Evolutionary conservation across 37 sponge, comb jelly and placozoan species (phyloP), one percentile per base, ranked within the genome.

Genomic region (Hexactinellida sp.): DNA sequence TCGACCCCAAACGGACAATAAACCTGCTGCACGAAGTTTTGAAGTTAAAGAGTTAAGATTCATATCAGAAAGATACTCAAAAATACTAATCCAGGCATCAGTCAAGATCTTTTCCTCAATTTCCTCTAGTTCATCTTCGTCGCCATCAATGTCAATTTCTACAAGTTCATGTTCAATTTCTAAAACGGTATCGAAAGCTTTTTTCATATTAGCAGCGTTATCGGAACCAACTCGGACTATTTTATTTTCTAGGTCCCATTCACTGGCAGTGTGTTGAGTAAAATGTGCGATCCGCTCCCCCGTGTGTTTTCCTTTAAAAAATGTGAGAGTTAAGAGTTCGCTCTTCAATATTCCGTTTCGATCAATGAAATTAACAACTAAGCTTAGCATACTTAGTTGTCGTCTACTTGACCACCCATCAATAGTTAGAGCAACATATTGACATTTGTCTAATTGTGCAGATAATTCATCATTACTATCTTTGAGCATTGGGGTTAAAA

Each of bases 1-100:
- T 47, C 52, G 9, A 63, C 76, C 76, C 76, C 76, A 63, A 63
- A 63, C 32, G 30, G 76, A 28, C 76, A 63, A 63, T 63, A 63
- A 63, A 63, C 76, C 76, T 63, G 76, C 76, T 63, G 76, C 76
- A 63, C 76, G 76, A 63, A 63, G 76, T 23, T 63, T 63, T 63
- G 76, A 63, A 28, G 76, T 63, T 63, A 63, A 63, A 63, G 76
- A 63, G 76, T 63, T 63, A 63, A 63, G 76, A n/a, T 63, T 63
- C 21, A 28, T 63, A 63, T 63, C 76, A 32, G 76, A 63, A 63
- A 63, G 76, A 63, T 63, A 63, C 34, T 63, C 21, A 63, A 63
- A 47, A 47, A 47, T 47, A 63, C 76, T 63, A 28, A 63, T 63
- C 34, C 76, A 28, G 76, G 76, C 76, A 23, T 63, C 76, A 63